Conservation (phyloP, 2,797 vertebrate genomes). For the Babyrousa celebensis region DNA sequence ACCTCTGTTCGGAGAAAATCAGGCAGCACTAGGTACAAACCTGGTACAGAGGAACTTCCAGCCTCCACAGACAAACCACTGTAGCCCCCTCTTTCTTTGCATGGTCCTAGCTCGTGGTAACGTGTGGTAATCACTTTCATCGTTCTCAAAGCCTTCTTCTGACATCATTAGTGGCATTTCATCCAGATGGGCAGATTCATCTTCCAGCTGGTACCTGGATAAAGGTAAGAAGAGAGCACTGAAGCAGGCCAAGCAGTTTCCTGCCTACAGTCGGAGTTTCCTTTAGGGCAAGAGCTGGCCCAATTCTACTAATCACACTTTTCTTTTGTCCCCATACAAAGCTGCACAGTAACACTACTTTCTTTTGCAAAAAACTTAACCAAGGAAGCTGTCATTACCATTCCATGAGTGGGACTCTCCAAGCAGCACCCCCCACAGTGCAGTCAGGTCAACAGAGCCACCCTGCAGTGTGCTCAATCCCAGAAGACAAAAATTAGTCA, state of each 20-base stretch:
- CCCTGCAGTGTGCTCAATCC: too few species aligned
- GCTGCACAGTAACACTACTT: neutral
- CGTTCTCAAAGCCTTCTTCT: conserved; percentile 98
- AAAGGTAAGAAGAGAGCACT: conserved; percentile 75
- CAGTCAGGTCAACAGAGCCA: too few species aligned
- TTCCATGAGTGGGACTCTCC: neutral
- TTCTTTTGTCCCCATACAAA: neutral
- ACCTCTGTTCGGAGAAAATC: neutral
- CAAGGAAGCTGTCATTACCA: neutral
- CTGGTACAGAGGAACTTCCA: conserved; percentile 97
- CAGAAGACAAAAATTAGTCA: too few species aligned
- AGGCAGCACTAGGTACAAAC: conserved; percentile 88
- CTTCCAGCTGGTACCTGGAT: conserved; percentile 96
- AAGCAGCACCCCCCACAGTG: neutral
- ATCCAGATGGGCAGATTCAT: conserved; percentile 97
- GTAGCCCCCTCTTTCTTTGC: conserved; percentile 93
- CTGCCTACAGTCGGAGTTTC: neutral
- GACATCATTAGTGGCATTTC: conserved; percentile 99
- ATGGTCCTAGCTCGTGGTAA: conserved; percentile 95
- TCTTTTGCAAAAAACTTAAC: neutral
- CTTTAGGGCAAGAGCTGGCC: neutral
- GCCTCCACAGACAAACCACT: conserved; percentile 96
- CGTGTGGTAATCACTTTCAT: conserved; percentile 98
- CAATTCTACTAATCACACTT: neutral
- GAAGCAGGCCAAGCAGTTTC: neutral